Conservation (phyloP, 1,140 invertebrate species). For the Ostrea denselamellosa region DNA sequence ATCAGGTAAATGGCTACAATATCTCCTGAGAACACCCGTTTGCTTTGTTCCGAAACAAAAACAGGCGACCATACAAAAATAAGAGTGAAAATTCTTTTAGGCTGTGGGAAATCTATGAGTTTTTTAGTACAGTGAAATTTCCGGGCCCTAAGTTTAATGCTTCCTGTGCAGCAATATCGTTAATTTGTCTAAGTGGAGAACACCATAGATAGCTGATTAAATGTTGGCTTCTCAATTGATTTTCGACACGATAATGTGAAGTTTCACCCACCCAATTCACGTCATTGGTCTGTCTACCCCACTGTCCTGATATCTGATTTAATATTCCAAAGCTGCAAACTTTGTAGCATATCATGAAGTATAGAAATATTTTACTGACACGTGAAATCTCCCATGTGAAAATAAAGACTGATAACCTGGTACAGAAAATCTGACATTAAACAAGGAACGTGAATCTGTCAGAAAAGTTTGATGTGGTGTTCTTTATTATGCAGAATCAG, state of each 20-base stretch:
- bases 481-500: neutral
- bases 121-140: neutral
- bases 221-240: neutral
- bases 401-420: too few species aligned
- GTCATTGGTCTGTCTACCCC: neutral
- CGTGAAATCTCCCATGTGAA: too few species aligned
- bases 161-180: neutral
- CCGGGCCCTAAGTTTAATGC: neutral
- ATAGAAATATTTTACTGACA: too few species aligned
- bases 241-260: neutral
- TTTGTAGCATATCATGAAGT: too few species aligned
- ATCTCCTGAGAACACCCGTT: neutral
- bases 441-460: too few species aligned
- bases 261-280: neutral
- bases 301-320: too few species aligned
- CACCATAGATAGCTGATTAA: too few species aligned
- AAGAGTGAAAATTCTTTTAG: neutral
- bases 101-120: neutral
- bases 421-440: too few species aligned
- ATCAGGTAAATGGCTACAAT: neutral
- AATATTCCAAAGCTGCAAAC: too few species aligned
- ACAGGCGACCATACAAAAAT: neutral
- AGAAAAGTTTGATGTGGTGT: neutral
- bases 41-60: neutral
- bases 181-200: neutral